These are phyloP conservation scores for Myodes glareolus DNA, from an alignment of 2,113 vertebrate genomes.

Conservation along the genomic window DNA sequence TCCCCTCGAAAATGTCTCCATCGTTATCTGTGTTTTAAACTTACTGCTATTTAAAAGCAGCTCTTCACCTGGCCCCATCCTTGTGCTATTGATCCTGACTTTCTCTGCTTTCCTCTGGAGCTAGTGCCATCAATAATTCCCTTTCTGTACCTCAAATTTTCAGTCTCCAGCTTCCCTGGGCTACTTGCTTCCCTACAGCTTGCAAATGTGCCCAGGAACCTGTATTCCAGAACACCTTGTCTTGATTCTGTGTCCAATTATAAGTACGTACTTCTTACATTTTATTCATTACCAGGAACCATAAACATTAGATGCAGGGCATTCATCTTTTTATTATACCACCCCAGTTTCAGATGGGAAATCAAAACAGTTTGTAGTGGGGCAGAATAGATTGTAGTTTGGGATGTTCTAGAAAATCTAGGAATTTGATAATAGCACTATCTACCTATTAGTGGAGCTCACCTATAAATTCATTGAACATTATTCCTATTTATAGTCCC, in stretches of 20 bases:
- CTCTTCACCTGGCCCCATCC: not conserved
- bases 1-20: constrained; percentile 25
- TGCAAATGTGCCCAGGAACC: not conserved
- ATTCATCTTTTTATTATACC: not conserved
- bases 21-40: constrained; percentile 10
- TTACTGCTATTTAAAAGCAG: constrained; percentile 21
- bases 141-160: constrained; percentile 1
- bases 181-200: not conserved
- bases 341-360: not conserved
- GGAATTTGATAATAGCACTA: not conserved
- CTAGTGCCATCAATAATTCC: not conserved
- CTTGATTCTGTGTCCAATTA: not conserved
- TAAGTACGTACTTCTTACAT: not conserved
- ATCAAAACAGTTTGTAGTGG: not conserved
- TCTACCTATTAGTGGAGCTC: not conserved
- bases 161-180: not conserved
- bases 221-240: not conserved
- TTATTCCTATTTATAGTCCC: not conserved
- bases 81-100: not conserved
- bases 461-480: not conserved
- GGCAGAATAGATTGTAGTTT: not conserved
- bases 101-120: constrained; percentile 46
- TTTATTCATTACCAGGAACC: not conserved
- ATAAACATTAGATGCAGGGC: not conserved
- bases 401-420: constrained; percentile 15